Evolutionary conservation across 2,888 invertebrate genomes (phyloP), one percentile per base, ranked within the genome.

Genomic region (Pseudanteris insignis): DNA sequence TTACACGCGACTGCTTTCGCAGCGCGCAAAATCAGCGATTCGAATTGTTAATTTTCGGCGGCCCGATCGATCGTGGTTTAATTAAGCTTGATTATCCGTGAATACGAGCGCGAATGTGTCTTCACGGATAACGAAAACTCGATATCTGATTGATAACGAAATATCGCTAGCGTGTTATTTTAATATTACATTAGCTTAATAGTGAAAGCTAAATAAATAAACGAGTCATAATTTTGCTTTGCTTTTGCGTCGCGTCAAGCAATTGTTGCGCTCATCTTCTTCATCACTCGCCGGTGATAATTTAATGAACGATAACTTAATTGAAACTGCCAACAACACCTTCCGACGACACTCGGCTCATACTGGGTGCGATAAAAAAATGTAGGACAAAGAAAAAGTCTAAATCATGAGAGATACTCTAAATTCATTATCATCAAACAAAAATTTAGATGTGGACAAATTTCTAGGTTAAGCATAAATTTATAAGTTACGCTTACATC

Each of bases 271-370:
- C 29, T 41, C 43, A 24, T 36, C 26, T 32, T n/a, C 51, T 41
- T 51, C 33, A 43, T 51, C 38, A 51, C 41, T 41, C 50, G 51
- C 34, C 43, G 43, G n/a, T 24, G 7, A 40, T 43, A 34, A 51
- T 51, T 51, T 51, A 29, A 51, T 51, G 14, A 43, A 34, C 36
- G 36, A 15, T 51, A 51, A 51, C 43, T 51, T 43, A 51, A 43
- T 51, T 34, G 41, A 33, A 41, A 51, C 38, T 40, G 29, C 29
- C 18, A 29, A 24, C 32, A 37, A 36, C 53, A 43, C 25, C 43
- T 43, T 11, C 43, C 30, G 43, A 53, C 36, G 30, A 53, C 26
- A 24, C 41, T 38, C 34, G 15, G 21, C 34, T 33, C 34, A 25
- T 28, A 13, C 41, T 12, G 21, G n/a, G n/a, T n/a, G 28, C 26